These are phyloP conservation scores for Botia kubotai DNA, from an alignment of 2,797 vertebrate genomes.

Conservation along the genomic window DNA sequence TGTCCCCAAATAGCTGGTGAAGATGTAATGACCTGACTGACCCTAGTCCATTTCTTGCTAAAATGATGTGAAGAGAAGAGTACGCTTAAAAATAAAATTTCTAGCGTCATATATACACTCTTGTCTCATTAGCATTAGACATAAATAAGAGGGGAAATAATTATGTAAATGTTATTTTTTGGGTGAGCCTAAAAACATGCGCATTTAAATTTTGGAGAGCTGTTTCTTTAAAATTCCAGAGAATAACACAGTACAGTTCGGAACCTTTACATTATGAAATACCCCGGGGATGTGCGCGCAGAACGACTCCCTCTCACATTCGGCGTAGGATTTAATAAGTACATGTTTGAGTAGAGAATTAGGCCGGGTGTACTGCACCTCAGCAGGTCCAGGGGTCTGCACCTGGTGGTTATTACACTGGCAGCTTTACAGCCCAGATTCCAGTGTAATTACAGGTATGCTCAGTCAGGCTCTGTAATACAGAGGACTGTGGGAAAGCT, in stretches of 20 bases:
- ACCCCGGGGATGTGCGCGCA: slow-evolving; percentile 25
- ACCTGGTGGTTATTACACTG: slow-evolving; percentile 74
- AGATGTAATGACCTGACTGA: too few relatives aligned
- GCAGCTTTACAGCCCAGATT: slow-evolving; percentile 77
- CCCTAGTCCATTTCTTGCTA: too few relatives aligned
- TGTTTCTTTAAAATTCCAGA: not conserved
- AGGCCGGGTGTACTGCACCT: slow-evolving; percentile 60
- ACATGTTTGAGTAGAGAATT: slow-evolving; percentile 53
- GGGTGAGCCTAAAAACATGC: too few relatives aligned
- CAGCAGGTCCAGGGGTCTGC: slow-evolving; percentile 58
- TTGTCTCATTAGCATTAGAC: too few relatives aligned
- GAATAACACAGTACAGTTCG: not conserved
- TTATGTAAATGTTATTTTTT: too few relatives aligned
- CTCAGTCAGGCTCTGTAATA: slow-evolving; percentile 40
- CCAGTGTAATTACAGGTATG: slow-evolving; percentile 79
- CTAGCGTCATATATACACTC: too few relatives aligned
- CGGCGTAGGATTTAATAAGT: slow-evolving; percentile 21
- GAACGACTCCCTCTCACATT: not conserved
- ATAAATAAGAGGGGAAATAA: too few relatives aligned
- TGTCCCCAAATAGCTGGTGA: too few relatives aligned
- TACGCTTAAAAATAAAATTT: too few relatives aligned
- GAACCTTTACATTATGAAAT: not conserved
- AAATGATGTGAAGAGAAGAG: too few relatives aligned
- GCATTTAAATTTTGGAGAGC: too few relatives aligned
- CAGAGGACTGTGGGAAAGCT: slow-evolving; percentile 49